Evolutionary conservation across 2,888 invertebrate species (phyloP).

Genomic region (Chirona hameri): DNA sequence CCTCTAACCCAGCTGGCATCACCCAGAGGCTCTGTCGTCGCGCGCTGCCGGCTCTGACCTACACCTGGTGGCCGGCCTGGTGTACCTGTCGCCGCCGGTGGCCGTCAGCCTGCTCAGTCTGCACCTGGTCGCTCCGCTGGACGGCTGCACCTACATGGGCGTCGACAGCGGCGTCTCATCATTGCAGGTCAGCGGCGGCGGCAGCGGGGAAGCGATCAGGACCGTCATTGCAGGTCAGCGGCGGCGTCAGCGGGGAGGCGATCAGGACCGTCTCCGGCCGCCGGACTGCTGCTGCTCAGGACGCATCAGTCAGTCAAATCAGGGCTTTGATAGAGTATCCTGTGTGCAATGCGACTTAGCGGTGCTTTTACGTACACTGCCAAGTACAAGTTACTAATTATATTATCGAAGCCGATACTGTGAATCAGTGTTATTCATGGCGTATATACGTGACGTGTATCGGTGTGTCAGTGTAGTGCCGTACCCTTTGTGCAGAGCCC

Average conservation of each 20-base stretch:
- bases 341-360: too few species aligned
- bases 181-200: constrained; percentile 45
- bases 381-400: too few species aligned
- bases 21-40: background rate
- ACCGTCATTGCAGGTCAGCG: too few species aligned
- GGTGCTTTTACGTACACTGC: too few species aligned
- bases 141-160: constrained; percentile 54
- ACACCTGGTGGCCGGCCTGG: constrained; percentile 47
- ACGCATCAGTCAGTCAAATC: constrained; percentile 37
- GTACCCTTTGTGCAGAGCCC: too few species aligned
- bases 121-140: constrained; percentile 49
- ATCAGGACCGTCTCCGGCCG: background rate
- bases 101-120: constrained; percentile 49
- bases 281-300: background rate
- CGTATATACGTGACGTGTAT: too few species aligned
- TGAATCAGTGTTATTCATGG: too few species aligned
- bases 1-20: too few species aligned
- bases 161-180: constrained; percentile 51
- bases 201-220: background rate
- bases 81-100: constrained; percentile 48
- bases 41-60: constrained; percentile 42
- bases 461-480: too few species aligned
- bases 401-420: too few species aligned
- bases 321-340: too few species aligned
- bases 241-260: too few species aligned